A percentile compares a stretch with the other conserved stretches of the same genome.
Evolutionary conservation across 2,888 invertebrate species (phyloP).

Genomic region (Schrankia costaestrigalis): DNA sequence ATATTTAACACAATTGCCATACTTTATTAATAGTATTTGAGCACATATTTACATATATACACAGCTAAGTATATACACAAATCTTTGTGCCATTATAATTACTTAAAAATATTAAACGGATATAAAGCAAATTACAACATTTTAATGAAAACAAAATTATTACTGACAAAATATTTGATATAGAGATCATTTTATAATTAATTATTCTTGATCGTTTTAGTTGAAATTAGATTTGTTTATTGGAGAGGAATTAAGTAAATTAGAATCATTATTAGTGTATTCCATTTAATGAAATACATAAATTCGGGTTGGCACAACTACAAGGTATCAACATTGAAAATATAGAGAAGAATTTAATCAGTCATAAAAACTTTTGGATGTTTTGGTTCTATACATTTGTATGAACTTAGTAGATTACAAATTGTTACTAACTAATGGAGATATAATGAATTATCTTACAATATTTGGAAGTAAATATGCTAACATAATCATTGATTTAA

Average conservation of each 20-base stretch:
- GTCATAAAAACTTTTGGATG: slow-evolving; percentile 49
- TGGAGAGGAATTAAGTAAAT: slow-evolving; percentile 30
- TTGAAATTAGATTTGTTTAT: slow-evolving; percentile 9
- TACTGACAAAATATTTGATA: neutral
- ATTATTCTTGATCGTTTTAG: neutral
- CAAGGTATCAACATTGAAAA: slow-evolving; percentile 66
- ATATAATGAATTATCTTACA: slow-evolving; percentile 40
- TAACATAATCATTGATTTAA: slow-evolving; percentile 29
- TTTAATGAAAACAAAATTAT: slow-evolving; percentile 2
- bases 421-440: slow-evolving; percentile 32
- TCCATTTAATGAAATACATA: slow-evolving; percentile 76
- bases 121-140: slow-evolving; percentile 15
- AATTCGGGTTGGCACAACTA: slow-evolving; percentile 80
- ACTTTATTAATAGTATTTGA: slow-evolving; percentile 33
- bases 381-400: slow-evolving; percentile 30
- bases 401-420: slow-evolving; percentile 34
- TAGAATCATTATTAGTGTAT: slow-evolving; percentile 41
- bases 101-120: slow-evolving; percentile 20
- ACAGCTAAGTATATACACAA: slow-evolving; percentile 23
- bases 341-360: slow-evolving; percentile 59
- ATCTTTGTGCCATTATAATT: slow-evolving; percentile 18
- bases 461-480: slow-evolving; percentile 32
- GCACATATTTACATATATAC: slow-evolving; percentile 28
- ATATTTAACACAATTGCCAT: slow-evolving; percentile 33
- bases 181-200: neutral